Evolutionary conservation across 2,113 vertebrate genomes (phyloP).

Genomic region (Eulemur macaco): DNA sequence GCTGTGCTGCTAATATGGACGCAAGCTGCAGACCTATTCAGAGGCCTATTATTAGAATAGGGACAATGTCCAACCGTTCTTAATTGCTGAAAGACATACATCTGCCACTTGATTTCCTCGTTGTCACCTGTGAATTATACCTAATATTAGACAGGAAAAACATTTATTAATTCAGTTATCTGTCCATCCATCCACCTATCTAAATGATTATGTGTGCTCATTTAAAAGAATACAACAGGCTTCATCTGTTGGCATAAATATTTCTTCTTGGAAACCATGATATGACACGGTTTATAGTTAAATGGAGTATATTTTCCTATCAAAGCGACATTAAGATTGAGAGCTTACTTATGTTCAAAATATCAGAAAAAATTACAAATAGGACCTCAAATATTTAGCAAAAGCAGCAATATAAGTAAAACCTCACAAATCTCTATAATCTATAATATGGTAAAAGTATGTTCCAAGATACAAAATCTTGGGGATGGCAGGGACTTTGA

Average conservation of each 20-base stretch:
- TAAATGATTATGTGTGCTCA: background rate
- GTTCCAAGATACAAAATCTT: background rate
- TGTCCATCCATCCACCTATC: background rate
- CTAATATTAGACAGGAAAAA: background rate
- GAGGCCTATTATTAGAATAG: slow-evolving; percentile 13
- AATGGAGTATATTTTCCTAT: slow-evolving; percentile 32
- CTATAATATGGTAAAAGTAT: background rate
- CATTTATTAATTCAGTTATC: background rate
- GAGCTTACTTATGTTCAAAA: background rate
- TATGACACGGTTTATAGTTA: slow-evolving; percentile 9
- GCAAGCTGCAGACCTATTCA: background rate
- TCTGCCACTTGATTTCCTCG: slow-evolving; percentile 44
- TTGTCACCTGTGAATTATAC: slow-evolving; percentile 12
- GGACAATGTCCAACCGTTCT: background rate
- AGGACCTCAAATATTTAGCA: background rate
- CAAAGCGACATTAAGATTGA: slow-evolving; percentile 22
- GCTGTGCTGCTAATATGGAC: background rate
- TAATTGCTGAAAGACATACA: slow-evolving; percentile 49
- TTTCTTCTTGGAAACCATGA: background rate
- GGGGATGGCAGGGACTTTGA: background rate
- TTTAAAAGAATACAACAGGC: background rate
- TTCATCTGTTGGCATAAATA: background rate
- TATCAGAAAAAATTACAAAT: slow-evolving; percentile 37
- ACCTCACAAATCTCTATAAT: background rate
- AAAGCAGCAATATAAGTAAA: background rate